These are phyloP conservation scores for Bombyx mandarina DNA, from an alignment of 1,140 invertebrate species.

Conservation along the genomic window DNA sequence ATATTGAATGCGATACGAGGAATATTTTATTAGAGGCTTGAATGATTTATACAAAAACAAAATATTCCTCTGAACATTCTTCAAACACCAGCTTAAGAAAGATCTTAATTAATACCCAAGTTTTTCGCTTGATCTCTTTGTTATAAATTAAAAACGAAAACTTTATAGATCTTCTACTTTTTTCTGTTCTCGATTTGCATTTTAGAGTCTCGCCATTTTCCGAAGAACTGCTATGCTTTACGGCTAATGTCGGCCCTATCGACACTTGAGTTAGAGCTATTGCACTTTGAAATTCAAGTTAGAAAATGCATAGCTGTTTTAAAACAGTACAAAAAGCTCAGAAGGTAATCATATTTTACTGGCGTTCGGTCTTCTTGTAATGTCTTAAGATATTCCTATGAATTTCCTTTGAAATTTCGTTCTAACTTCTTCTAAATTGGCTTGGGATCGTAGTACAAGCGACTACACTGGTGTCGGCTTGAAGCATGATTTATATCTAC, in stretches of 20 bases:
- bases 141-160: slow-evolving; percentile 26
- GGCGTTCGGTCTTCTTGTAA: slow-evolving; percentile 41
- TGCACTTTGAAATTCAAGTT: slow-evolving; percentile 39
- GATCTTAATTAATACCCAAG: slow-evolving; percentile 43
- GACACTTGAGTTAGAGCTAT: slow-evolving; percentile 41
- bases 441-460: slow-evolving; percentile 9
- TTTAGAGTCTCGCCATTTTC: slow-evolving; percentile 42
- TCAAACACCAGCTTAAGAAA: slow-evolving; percentile 35
- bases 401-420: slow-evolving; percentile 18
- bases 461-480: slow-evolving; percentile 32
- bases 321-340: slow-evolving; percentile 12
- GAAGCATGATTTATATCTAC: slow-evolving; percentile 29
- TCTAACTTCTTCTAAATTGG: slow-evolving; percentile 20
- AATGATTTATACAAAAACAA: slow-evolving; percentile 3
- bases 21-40: slow-evolving; percentile 20
- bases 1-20: slow-evolving; percentile 32
- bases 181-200: slow-evolving; percentile 46
- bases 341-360: slow-evolving; percentile 28
- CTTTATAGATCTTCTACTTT: slow-evolving; percentile 33
- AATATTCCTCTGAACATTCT: slow-evolving; percentile 45
- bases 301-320: slow-evolving; percentile 20
- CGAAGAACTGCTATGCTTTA: slow-evolving; percentile 36
- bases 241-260: slow-evolving; percentile 31
- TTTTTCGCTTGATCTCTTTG: slow-evolving; percentile 39
- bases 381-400: slow-evolving; percentile 45